phyloP scores from a whole-genome alignment of 2,113 vertebrate species.

The Piprites chloris region DNA sequence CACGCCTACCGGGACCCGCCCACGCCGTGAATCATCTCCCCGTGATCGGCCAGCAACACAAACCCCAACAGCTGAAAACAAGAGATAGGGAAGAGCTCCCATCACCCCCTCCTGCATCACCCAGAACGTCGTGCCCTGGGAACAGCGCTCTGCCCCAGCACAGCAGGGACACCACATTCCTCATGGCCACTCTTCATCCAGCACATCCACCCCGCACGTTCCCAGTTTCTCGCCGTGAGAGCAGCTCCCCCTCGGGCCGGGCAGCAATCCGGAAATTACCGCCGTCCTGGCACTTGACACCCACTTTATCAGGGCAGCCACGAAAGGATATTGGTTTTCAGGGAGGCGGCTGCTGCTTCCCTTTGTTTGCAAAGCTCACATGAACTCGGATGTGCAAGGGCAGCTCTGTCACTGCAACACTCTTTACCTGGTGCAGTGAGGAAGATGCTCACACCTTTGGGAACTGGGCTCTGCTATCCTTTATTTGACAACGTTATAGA shows the following conservation, averaged over 20 bases:
- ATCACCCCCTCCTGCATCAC: not conserved
- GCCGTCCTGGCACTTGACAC: not conserved
- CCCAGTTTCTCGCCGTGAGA: not conserved
- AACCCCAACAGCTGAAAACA: not conserved
- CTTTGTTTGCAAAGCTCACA: not conserved
- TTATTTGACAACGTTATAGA: not conserved
- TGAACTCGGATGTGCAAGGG: not conserved
- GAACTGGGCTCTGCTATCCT: not conserved
- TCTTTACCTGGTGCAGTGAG: fast-evolving
- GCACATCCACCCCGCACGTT: too few relatives aligned
- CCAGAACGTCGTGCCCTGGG: not conserved
- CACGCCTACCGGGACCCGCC: fast-evolving
- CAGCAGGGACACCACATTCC: not conserved
- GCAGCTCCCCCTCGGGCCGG: not conserved
- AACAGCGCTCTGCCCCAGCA: not conserved
- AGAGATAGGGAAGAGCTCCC: not conserved
- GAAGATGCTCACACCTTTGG: fast-evolving
- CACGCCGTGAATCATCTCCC: not conserved
- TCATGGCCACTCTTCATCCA: not conserved
- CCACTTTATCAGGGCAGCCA: not conserved
- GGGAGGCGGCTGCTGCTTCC: not conserved
- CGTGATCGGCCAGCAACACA: not conserved
- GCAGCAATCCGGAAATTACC: fast-evolving
- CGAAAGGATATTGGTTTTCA: fast-evolving
- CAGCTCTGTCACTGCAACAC: fast-evolving